Base-by-base conservation (phyloP, 2,888 invertebrate species). In the Digitonthophagus gazella region DNA sequence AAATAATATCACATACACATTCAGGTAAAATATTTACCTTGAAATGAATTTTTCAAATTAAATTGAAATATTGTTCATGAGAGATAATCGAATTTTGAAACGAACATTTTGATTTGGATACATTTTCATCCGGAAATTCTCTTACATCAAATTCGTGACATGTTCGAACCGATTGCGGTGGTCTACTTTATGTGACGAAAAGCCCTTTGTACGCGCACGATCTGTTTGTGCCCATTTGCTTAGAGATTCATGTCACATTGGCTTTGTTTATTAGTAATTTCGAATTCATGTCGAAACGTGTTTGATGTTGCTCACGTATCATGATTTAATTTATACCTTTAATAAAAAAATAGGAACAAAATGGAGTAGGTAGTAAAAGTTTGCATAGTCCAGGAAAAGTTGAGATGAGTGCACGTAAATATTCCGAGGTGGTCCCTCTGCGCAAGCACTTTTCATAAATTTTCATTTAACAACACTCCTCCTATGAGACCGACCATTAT, bases 401-500 rank as follows among this genome's bases (percentile, higher is more conserved):
- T 44, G 6, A 8, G 28, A 44, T 44, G 28, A 5, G 28, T 44
- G 1, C 28, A 44, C 28, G 28, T 11, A 44, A 44, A 44, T 11
- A 44, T 44, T 8, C 8, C 28, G 1, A 44, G 3, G 28, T 44
- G 28, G 28, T 44, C 28, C 28, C 28, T 11, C 1, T 44, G 28
- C 28, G 28, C 18, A 18, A 61, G 61, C 61, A 61, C 61, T 61
- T 61, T 61, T 61, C 61, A 61, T 61, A 61, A 61, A 61, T 61
- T 61, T 61, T 61, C 61, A 61, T 61, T 61, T 61, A 61, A 61
- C 61, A 61, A 61, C 61, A 61, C 19, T 61, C n/a, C 61, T 61
- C 19, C 61, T n/a, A 18, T 20, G 19, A 20, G 19, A 18, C n/a
- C 61, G n/a, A n/a, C 18, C 61, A 61, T 61, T 18, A 61, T 61